Base-by-base conservation (phyloP, 2,797 vertebrate species). In the Bradypus variegatus region DNA sequence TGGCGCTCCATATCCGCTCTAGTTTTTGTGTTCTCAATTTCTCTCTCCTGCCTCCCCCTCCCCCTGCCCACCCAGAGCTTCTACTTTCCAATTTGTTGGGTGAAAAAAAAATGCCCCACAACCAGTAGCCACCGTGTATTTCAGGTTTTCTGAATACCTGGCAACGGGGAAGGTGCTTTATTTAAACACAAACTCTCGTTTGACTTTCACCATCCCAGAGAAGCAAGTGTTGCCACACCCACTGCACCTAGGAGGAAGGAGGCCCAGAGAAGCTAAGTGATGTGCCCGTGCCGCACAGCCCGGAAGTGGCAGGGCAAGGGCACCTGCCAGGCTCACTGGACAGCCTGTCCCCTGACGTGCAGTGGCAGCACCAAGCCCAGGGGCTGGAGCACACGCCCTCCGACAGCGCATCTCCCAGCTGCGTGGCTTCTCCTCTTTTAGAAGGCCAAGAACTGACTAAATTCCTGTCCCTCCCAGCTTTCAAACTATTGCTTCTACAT, bases 21-120 rank as follows among this genome's bases (percentile, higher is more conserved):
- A 85, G 55, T 64, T 80, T 78, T 83, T 50, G 53, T 53, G 27
- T 91, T 85, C 86, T 45, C 65, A n/a, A 21, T 41, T 69, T 89
- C 72, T 86, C 33, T 86, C 55, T 81, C 90, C 60, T 48, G 70
- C 48, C 67, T 70, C 65, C 36, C 45, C 18, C 62, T 18, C 11
- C 19, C 45, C 27, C 33, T 90, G 55, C 27, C 79, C 48, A 48
- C 48, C 84, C 21, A 45, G 19, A 16, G 67, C 62, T 91, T 79
- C 60, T 50, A 64, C 14, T 70, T 73, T 88, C 45, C 11, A 27
- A 31, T 80, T 77, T 65, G 25, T 81, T 36, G 48, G 16, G 73
- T 19, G 21, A 36, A 10, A 18, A 21, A 38, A 45, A 75, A 62
- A 50, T 3, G 36, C 25, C 41, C 69, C 84, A 23, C 86, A 88